Evolutionary conservation across 2,797 vertebrate species (phyloP).

Genomic region (Huso huso): DNA sequence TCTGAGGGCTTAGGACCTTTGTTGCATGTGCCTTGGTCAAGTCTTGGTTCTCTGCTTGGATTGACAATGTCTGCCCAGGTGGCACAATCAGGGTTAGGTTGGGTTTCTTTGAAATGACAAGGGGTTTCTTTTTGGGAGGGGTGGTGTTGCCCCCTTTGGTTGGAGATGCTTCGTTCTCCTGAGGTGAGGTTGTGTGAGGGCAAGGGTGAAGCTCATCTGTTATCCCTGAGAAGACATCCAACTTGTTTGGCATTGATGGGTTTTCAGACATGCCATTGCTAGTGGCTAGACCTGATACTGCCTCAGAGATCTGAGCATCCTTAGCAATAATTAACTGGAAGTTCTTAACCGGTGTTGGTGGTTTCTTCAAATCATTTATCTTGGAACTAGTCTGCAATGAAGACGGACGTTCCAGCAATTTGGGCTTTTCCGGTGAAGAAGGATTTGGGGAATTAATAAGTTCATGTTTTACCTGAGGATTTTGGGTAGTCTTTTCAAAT

Average conservation of each 20-base stretch:
- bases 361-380: constrained; percentile 26
- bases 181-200: constrained; percentile 4
- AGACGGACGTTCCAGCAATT: constrained; percentile 30
- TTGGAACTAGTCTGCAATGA: constrained; percentile 23
- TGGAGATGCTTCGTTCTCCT: too few species aligned
- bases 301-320: constrained; percentile 39
- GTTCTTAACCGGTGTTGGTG: constrained; percentile 52
- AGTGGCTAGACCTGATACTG: constrained; percentile 12
- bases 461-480: constrained; percentile 49
- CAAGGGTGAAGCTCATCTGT: constrained; percentile 9
- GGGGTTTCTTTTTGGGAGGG: constrained; percentile 74
- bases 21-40: constrained; percentile 31
- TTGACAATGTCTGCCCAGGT: constrained; percentile 37
- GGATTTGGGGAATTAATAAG: constrained; percentile 41
- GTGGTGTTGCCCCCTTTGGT: constrained; percentile 31
- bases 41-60: constrained; percentile 36
- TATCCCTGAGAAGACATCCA: constrained; percentile 16
- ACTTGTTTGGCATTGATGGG: constrained; percentile 19
- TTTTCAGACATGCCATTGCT: constrained; percentile 24
- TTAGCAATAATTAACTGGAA: constrained; percentile 43
- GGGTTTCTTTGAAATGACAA: constrained; percentile 83
- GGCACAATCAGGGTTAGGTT: constrained; percentile 68
- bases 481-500: constrained; percentile 24
- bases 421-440: constrained; percentile 43
- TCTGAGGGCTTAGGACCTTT: constrained; percentile 34